A percentile compares a stretch with the other conserved stretches of the same genome.
Conservation (phyloP, 2,888 invertebrate genomes). For the Artemia sinica region DNA sequence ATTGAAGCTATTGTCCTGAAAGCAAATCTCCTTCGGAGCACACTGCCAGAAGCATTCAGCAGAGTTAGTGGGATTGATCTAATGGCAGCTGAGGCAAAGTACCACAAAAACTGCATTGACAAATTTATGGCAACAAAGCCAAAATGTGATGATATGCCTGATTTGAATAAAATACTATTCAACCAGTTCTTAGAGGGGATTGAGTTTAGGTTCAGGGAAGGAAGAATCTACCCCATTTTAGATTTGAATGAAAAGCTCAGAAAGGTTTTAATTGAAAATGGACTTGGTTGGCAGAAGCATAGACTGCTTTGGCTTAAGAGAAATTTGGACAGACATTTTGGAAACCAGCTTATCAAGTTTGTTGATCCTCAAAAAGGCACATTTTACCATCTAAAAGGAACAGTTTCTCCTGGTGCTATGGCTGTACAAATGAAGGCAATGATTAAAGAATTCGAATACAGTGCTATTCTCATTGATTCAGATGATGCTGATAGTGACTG, state of each 20-base stretch:
- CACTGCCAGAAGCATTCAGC: too few relatives aligned
- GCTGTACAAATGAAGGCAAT: neutral
- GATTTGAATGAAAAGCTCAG: neutral
- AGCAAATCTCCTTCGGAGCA: neutral
- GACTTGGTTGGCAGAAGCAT: neutral
- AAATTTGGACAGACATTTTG: too few relatives aligned
- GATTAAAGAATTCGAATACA: neutral
- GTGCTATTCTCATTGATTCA: neutral
- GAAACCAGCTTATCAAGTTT: too few relatives aligned
- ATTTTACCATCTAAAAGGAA: too few relatives aligned
- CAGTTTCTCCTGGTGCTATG: neutral
- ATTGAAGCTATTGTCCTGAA: slow-evolving; percentile 1
- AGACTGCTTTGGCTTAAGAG: neutral
- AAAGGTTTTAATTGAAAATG: neutral
- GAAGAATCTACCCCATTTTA: neutral
- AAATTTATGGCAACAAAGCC: neutral
- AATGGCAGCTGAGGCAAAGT: neutral
- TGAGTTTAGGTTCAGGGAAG: neutral
- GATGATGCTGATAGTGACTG: neutral
- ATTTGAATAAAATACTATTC: neutral
- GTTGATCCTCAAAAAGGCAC: too few relatives aligned
- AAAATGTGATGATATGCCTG: neutral
- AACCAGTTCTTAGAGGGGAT: neutral
- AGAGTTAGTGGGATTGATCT: neutral
- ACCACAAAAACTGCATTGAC: neutral